phyloP scores from a whole-genome alignment of 2,797 vertebrate species.

The Halcyon badia region DNA sequence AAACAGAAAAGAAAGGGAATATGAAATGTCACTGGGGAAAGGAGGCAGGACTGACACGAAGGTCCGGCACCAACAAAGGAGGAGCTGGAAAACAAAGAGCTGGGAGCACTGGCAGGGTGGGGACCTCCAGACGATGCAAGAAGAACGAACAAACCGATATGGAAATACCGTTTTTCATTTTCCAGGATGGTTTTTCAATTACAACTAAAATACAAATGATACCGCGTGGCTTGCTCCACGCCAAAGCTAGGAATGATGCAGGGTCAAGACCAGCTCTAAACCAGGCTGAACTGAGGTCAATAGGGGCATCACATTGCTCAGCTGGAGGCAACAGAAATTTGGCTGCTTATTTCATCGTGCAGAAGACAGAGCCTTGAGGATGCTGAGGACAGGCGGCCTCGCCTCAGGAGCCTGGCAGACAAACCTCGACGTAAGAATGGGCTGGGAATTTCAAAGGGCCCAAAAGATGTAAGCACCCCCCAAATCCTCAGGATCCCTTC shows the following conservation, averaged over 20 bases:
- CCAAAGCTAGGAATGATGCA: neutral
- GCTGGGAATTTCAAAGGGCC: neutral
- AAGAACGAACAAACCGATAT: neutral
- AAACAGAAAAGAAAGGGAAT: slow-evolving; percentile 33
- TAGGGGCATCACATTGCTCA: neutral
- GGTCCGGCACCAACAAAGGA: rapidly evolving
- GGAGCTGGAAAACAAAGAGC: neutral
- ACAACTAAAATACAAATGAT: slow-evolving; percentile 1
- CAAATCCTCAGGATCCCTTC: neutral
- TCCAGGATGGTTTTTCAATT: neutral
- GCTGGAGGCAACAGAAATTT: neutral
- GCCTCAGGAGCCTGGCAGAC: neutral
- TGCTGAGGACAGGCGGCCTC: neutral
- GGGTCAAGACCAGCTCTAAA: slow-evolving; percentile 8
- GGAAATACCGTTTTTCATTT: slow-evolving; percentile 19
- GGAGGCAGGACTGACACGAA: neutral
- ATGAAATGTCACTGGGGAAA: neutral
- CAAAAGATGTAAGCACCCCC: neutral
- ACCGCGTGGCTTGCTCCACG: neutral
- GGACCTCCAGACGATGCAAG: neutral
- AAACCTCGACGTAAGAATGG: rapidly evolving
- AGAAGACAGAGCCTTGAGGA: neutral
- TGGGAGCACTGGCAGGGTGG: neutral
- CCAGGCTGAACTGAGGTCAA: neutral
- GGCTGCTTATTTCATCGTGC: neutral